Evolutionary conservation across 2,113 vertebrate genomes (phyloP), one percentile per base, ranked within the genome.

Genomic region (Phyllopteryx taeniolatus): DNA sequence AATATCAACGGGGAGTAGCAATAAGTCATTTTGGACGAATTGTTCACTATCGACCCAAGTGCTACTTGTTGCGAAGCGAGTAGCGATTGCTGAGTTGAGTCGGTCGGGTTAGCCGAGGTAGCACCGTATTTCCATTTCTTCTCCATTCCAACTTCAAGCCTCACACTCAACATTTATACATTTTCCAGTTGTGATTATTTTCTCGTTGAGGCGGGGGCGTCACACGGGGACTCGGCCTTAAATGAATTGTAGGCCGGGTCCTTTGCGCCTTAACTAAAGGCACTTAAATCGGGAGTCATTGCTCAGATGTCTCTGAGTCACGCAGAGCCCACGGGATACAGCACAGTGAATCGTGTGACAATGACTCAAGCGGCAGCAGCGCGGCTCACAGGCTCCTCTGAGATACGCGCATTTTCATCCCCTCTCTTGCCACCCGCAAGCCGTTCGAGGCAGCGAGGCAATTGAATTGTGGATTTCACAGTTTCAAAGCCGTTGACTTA

Each of bases 291-390:
- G 61, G 72, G 76, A 83, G 49, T 74, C 42, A 42, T 76, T 84
- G 68, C 84, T 87, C 76, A 82, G 81, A 84, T 76, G 85, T 60
- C 74, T 84, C 70, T 89, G 87, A 89, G 76, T 91, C 88, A 90
- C 35, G 2, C 83, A 66, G 82, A 76, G 85, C 85, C 27, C 82
- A 83, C 75, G 81, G 79, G 78, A 84, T 77, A 78, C 80, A 88
- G 82, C 74, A 86, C 84, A 88, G 85, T 84, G 81, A 89, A 82
- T 79, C 84, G 86, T 88, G 90, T 86, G 87, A 87, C 86, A 83
- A 76, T 91, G 90, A 91, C 90, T 90, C 85, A 89, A 89, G 74
- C 86, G 78, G 77, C 77, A 76, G 77, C 79, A 79, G 71, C 84
- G 81, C 82, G 81, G 80, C 87, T 86, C 85, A 88, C 78, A 85